Evolutionary conservation across 2,797 vertebrate species (phyloP).

Genomic region (Chromobotia macracanthus): DNA sequence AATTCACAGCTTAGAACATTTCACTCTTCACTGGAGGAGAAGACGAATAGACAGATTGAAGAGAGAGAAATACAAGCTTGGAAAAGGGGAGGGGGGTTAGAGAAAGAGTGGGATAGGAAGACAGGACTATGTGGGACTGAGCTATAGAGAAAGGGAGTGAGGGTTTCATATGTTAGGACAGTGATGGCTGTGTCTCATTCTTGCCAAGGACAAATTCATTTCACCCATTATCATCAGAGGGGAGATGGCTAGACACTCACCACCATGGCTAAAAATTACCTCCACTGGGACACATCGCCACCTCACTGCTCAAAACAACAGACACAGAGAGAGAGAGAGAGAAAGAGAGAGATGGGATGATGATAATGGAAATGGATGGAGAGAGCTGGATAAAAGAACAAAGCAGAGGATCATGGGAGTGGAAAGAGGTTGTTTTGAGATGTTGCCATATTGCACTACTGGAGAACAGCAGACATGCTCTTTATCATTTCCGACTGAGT

Average conservation of each 20-base stretch:
- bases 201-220: slow-evolving; percentile 55
- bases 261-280: slow-evolving; percentile 47
- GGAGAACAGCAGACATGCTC: slow-evolving; percentile 29
- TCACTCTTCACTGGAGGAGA: slow-evolving; percentile 33
- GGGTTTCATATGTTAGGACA: slow-evolving; percentile 29
- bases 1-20: slow-evolving; percentile 23
- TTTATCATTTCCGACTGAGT: slow-evolving; percentile 47
- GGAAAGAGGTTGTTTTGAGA: slow-evolving; percentile 35
- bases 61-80: background rate
- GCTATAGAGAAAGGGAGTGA: slow-evolving; percentile 7
- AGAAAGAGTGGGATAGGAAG: slow-evolving; percentile 20
- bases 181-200: slow-evolving; percentile 25
- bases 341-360: slow-evolving; percentile 14
- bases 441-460: slow-evolving; percentile 44
- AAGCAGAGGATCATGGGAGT: slow-evolving; percentile 27
- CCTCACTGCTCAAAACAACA: slow-evolving; percentile 3
- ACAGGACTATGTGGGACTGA: slow-evolving; percentile 21
- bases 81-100: background rate
- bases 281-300: slow-evolving; percentile 25
- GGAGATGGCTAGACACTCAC: slow-evolving; percentile 8
- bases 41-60: slow-evolving; percentile 16
- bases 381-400: slow-evolving; percentile 8
- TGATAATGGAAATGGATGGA: background rate
- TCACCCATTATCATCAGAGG: slow-evolving; percentile 46
- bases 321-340: slow-evolving; percentile 12